Evolutionary conservation across 2,888 invertebrate species (phyloP).

Genomic region (Timema cristinae): DNA sequence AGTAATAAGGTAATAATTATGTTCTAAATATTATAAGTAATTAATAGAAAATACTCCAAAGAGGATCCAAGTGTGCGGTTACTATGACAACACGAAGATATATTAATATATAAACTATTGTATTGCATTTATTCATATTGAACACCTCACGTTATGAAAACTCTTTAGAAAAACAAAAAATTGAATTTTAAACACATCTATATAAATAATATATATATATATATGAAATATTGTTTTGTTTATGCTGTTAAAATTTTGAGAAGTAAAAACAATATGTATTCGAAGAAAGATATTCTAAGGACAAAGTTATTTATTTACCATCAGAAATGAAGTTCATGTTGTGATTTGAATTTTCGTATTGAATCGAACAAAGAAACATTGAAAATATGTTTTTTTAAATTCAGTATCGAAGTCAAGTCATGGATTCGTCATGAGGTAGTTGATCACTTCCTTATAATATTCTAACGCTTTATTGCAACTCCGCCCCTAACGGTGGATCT

Average conservation of each 20-base stretch:
- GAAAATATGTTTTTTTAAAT: background rate
- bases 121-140: conserved; percentile 23
- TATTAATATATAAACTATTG: conserved; percentile 18
- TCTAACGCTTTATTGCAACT: conserved; percentile 50
- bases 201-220: conserved; percentile 22
- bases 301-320: background rate
- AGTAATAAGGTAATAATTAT: conserved; percentile 8
- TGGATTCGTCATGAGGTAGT: too few relatives aligned
- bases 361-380: conserved; percentile 14
- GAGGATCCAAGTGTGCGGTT: background rate
- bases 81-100: conserved; percentile 15
- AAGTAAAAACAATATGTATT: conserved; percentile 4
- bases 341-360: conserved; percentile 13
- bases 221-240: conserved; percentile 26
- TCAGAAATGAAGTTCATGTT: conserved; percentile 18
- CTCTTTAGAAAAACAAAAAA: background rate
- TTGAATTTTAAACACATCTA: conserved; percentile 14
- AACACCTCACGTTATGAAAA: conserved; percentile 7
- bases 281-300: conserved; percentile 3
- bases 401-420: too few relatives aligned
- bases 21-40: conserved; percentile 6
- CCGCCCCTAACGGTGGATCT: too few relatives aligned
- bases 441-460: conserved; percentile 38
- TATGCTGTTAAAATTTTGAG: conserved; percentile 21
- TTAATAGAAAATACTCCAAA: conserved; percentile 11